Conservation (phyloP, 1,140 invertebrate species). For the Neodiprion fabricii region DNA sequence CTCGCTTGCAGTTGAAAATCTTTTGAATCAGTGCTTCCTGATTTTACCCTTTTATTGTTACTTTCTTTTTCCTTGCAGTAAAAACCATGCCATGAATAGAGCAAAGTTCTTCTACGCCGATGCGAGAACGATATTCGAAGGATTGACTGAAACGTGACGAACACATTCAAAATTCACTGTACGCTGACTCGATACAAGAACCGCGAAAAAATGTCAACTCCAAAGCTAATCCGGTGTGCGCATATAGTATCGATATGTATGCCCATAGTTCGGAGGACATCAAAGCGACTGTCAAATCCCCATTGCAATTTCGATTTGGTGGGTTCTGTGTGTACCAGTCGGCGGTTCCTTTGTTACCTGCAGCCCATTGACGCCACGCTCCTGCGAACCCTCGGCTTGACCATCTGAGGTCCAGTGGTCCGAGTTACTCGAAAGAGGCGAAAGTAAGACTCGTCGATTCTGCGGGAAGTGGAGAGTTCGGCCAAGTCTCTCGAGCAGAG, state of each 20-base stretch:
- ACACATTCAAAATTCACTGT: neutral
- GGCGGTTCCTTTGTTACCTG: neutral
- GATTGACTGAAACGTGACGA: too few relatives aligned
- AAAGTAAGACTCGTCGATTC: conserved; percentile 7
- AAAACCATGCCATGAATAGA: too few relatives aligned
- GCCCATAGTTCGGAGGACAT: neutral
- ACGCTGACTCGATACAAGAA: neutral
- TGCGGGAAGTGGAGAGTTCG: conserved; percentile 10
- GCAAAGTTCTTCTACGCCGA: too few relatives aligned
- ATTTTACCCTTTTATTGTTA: too few relatives aligned
- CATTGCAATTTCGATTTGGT: neutral
- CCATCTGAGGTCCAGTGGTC: neutral
- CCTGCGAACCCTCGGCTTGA: neutral
- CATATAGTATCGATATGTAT: neutral
- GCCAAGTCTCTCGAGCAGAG: neutral
- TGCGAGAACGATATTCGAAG: too few relatives aligned
- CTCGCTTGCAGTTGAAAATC: too few relatives aligned
- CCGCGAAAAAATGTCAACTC: neutral
- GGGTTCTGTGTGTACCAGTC: neutral
- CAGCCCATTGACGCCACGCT: neutral
- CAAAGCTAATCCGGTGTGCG: neutral
- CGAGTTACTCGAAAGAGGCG: neutral
- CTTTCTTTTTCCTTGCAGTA: too few relatives aligned
- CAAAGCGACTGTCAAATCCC: neutral
- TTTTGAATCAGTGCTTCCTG: too few relatives aligned